Evolutionary conservation across 2,888 invertebrate genomes (phyloP), one percentile per base, ranked within the genome.

Genomic region (Drosophila neoperkinsi): DNA sequence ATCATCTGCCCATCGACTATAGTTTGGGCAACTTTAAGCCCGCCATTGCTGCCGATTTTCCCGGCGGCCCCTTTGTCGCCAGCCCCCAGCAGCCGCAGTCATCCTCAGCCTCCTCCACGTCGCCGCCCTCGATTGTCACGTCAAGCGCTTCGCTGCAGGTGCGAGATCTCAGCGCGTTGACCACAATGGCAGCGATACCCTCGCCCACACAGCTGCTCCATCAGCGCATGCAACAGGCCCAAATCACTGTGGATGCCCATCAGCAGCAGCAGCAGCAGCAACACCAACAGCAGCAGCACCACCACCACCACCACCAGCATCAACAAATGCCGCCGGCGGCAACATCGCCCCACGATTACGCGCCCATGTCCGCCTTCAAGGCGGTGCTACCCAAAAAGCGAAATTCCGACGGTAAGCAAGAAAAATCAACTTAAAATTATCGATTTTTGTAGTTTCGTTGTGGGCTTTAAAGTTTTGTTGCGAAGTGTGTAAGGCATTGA

Each of bases 381-480:
- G 93, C 93, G n/a, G 93, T 93, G 60, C 80, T 92, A 68, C 93
- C 93, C 52, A 93, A 93, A 82, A 92, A 93, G 80, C 92, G 93
- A 77, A 89, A 84, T 84, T 71, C 92, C 93, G 93, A 93, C 93
- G 93, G 93, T 92, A 91, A 93, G 93, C 80, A 1, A 34, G 5
- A 31, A 6, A 7, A 21, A 58, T 16, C 10, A 11, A 28, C 10
- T 43, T 25, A n/a, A 49, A 11, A 13, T 16, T 30, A 41, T 28
- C 7, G 34, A 46, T 16, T 46, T 46, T 16, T 25, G 2, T 16
- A 21, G 4, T 2, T 4, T 21, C 9, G 1, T 21, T 25, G 16
- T 25, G 2, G 16, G 25, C 1, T 4, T 46, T 25, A 25, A 46
- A 46, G 4, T 25, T 46, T 25, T 21, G 7, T 25, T 46, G 16